Conservation (phyloP, 2,888 invertebrate genomes). For the Epicampocera succincta region DNA sequence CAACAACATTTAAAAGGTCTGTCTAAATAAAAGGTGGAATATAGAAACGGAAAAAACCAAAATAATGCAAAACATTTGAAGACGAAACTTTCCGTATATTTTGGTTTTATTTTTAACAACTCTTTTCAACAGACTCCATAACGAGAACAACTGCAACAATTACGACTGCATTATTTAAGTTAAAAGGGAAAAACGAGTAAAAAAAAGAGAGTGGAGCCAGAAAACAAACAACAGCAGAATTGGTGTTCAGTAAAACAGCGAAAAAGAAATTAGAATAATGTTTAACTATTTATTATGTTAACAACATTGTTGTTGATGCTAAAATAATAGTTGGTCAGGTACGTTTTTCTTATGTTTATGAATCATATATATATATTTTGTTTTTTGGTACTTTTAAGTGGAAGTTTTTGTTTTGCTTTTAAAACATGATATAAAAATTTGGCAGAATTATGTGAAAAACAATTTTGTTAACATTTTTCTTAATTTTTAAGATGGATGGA, state of each 20-base stretch:
- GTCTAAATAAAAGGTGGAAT: slow-evolving; percentile 51
- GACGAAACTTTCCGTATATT: slow-evolving; percentile 32
- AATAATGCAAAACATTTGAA: slow-evolving; percentile 30
- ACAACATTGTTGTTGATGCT: slow-evolving; percentile 66
- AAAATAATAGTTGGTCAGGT: slow-evolving; percentile 68
- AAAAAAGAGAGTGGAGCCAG: background rate
- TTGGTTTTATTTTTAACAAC: background rate
- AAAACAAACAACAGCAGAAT: background rate
- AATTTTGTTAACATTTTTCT: background rate
- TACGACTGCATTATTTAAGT: slow-evolving; percentile 63
- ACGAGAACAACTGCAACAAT: slow-evolving; percentile 66
- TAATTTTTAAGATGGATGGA: no score
- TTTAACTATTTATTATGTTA: slow-evolving; percentile 53
- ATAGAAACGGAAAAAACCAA: slow-evolving; percentile 19
- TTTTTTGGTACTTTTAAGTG: background rate
- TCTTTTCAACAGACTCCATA: slow-evolving; percentile 30
- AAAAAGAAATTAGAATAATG: slow-evolving; percentile 47
- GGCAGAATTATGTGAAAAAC: background rate
- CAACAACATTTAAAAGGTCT: slow-evolving; percentile 48
- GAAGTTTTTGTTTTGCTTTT: slow-evolving; percentile 1
- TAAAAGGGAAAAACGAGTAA: slow-evolving; percentile 38
- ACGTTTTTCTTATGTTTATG: slow-evolving; percentile 24
- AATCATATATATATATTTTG: background rate
- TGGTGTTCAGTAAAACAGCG: background rate
- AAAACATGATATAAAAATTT: background rate